phyloP scores from a whole-genome alignment of 2,888 invertebrate species.

The Podotricha telesiphe region DNA sequence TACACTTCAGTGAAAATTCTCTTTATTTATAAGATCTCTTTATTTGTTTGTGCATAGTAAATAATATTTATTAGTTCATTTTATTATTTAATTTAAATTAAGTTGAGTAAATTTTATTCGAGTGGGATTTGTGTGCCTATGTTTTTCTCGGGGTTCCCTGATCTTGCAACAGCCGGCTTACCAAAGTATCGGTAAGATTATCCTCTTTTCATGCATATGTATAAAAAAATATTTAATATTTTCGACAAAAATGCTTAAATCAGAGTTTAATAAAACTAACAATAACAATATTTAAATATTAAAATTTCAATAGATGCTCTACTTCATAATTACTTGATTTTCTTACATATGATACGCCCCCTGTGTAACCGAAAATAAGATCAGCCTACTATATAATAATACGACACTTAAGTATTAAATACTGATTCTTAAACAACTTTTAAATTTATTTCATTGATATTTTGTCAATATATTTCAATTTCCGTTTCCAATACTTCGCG shows the following conservation, averaged over 20 bases:
- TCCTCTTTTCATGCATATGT: not conserved
- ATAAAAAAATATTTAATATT: too few species aligned
- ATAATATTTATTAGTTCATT: not conserved
- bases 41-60: conserved; percentile 55
- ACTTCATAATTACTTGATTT: not conserved
- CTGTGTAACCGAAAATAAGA: not conserved
- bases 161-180: conserved; percentile 9
- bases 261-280: not conserved
- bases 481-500: not conserved
- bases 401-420: not conserved
- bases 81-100: conserved; percentile 44
- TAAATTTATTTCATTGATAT: too few species aligned
- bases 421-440: not conserved
- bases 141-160: conserved; percentile 37
- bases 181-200: conserved; percentile 22
- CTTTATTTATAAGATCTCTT: conserved; percentile 56
- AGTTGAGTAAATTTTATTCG: conserved; percentile 44
- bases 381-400: too few species aligned
- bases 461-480: too few species aligned
- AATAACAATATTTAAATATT: not conserved
- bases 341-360: not conserved
- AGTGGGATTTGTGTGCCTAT: conserved; percentile 35
- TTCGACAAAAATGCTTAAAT: too few species aligned
- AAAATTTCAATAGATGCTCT: not conserved
- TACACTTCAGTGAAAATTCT: conserved; percentile 70